Conservation (phyloP, 2,888 invertebrate species). For the Spialia ferax region DNA sequence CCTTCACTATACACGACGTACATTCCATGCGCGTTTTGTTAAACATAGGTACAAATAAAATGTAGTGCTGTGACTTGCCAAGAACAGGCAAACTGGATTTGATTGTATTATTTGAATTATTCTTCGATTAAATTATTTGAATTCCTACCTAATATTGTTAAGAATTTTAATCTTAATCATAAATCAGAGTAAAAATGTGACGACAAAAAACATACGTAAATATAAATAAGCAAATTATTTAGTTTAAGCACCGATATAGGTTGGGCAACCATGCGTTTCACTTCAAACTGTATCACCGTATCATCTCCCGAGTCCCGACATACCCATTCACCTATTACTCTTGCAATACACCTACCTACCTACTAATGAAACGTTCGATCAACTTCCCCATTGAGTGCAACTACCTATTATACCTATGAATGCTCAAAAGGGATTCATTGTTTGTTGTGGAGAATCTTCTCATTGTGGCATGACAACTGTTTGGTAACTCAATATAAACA, state of each 20-base stretch:
- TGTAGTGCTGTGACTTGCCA: too few relatives aligned
- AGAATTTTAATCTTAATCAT: too few relatives aligned
- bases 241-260: too few relatives aligned
- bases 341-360: too few relatives aligned
- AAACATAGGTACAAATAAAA: conserved; percentile 68
- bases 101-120: not conserved
- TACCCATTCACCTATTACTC: too few relatives aligned
- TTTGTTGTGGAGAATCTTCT: conserved; percentile 46
- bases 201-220: too few relatives aligned
- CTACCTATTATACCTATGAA: conserved; percentile 34
- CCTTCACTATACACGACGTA: conserved; percentile 78
- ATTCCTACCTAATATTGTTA: too few relatives aligned
- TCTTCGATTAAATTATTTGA: conserved; percentile 5
- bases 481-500: conserved; percentile 57
- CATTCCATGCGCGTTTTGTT: conserved; percentile 74
- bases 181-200: too few relatives aligned
- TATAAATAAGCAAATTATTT: too few relatives aligned
- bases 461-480: conserved; percentile 63
- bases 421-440: conserved; percentile 30
- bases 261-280: too few relatives aligned
- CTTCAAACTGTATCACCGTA: too few relatives aligned
- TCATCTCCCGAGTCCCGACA: too few relatives aligned
- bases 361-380: conserved; percentile 45
- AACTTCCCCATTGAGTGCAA: conserved; percentile 45
- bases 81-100: conserved; percentile 23